Evolutionary conservation across 2,797 vertebrate genomes (phyloP), one percentile per base, ranked within the genome.

Genomic region (Eremophila alpestris): DNA sequence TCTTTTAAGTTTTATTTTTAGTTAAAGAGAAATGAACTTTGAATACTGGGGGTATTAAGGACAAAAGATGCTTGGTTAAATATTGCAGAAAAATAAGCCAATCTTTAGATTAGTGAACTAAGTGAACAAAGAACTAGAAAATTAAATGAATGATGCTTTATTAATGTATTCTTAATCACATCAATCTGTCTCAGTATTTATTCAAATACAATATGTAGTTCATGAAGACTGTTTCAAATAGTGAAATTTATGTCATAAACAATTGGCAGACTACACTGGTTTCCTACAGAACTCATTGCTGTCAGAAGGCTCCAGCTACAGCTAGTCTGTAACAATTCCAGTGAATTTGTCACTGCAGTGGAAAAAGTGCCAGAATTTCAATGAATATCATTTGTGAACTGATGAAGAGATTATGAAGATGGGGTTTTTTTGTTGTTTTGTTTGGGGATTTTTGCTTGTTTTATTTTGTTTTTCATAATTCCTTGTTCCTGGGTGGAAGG

Each of bases 181-280:
- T 52, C 74, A 85, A 34, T 92, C 75, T 92, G 82, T 81, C 58
- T 73, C 74, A 79, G 68, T 93, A 71, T 89, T 93, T 92, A 93
- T 94, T 92, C 24, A 91, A 89, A 89, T 92, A 58, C 79, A 95
- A 81, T 77, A 93, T 80, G 65, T 68, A 77, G 27, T 64, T 64
- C 60, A 75, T 45, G 65, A 88, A 87, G 80, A 40, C 63, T 87
- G 58, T 79, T 89, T 91, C 38, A 81, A 84, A 85, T 64, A 91
- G n/a, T 65, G 77, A 83, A 24, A 73, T 94, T 87, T 70, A 12
- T 91, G 48, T 63, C 41, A 73, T 73, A 89, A 93, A 51, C 74
- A 83, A 52, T 49, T 81, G 77, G 52, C 64, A 86, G 45, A 65
- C 38, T 52, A 10, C 21, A 18, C 58, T 80, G 36, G 29, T 74